Percentiles rank a stretch among this genome's conserved stretches.
These are phyloP conservation scores for Orcinus orca DNA, from an alignment of 2,113 vertebrate genomes.

Conservation along the genomic window DNA sequence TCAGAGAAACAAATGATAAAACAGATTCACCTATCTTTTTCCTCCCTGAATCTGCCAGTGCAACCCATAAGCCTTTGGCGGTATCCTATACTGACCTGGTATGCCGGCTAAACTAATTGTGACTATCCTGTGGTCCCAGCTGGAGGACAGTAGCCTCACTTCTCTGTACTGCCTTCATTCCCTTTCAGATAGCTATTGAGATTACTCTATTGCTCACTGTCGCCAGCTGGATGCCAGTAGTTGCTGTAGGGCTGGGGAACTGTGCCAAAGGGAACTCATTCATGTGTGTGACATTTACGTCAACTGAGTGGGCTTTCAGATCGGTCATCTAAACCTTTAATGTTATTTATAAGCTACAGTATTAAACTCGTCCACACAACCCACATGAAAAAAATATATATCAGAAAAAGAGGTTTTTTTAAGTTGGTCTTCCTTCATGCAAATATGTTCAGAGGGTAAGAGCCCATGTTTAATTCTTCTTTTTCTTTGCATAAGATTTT, in stretches of 20 bases:
- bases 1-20: neutral
- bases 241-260: constrained; percentile 1
- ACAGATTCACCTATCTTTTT: neutral
- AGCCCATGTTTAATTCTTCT: neutral
- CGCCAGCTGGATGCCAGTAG: neutral
- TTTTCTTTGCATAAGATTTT: neutral
- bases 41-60: neutral
- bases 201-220: neutral
- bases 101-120: neutral
- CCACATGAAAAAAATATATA: neutral
- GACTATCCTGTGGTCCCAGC: neutral
- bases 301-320: neutral
- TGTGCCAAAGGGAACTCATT: neutral
- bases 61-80: neutral
- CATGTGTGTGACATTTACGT: constrained; percentile 16
- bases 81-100: neutral
- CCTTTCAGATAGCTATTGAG: constrained; percentile 36
- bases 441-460: neutral
- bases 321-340: neutral
- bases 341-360: neutral
- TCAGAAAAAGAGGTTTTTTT: neutral
- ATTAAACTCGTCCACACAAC: constrained; percentile 50
- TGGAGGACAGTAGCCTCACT: neutral
- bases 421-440: neutral
- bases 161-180: neutral